These are phyloP conservation scores for Creontiades dilutus DNA, from an alignment of 2,888 invertebrate genomes.

Conservation along the genomic window DNA sequence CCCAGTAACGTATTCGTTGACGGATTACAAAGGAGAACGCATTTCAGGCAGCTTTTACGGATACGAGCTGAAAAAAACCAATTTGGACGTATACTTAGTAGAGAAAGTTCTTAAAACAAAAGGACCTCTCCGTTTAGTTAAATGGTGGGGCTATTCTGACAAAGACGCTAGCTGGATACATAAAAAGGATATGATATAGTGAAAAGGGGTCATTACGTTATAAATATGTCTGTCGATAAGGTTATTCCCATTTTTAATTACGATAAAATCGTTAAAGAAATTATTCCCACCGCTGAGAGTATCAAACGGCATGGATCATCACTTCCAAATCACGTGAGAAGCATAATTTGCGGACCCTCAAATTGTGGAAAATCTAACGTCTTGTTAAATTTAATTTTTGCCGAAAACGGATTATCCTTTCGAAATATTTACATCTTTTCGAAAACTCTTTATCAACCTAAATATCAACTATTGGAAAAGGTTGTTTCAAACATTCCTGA, in stretches of 20 bases:
- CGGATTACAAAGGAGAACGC: not conserved
- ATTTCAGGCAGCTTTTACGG: not conserved
- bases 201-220: too few species aligned
- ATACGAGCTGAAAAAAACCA: conserved; percentile 24
- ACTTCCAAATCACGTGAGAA: not conserved
- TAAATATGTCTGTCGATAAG: too few species aligned
- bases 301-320: not conserved
- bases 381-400: not conserved
- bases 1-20: not conserved
- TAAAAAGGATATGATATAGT: conserved; percentile 9
- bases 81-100: not conserved
- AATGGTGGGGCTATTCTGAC: not conserved
- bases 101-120: not conserved
- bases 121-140: not conserved
- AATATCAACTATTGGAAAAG: conserved; percentile 9
- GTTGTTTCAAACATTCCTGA: not conserved
- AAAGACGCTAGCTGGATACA: not conserved
- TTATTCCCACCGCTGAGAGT: too few species aligned
- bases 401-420: not conserved
- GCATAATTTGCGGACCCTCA: not conserved
- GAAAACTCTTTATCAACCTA: conserved; percentile 15
- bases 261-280: too few species aligned
- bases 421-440: conserved; percentile 23
- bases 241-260: too few species aligned
- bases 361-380: not conserved